Evolutionary conservation across 2,888 invertebrate species (phyloP).

Genomic region (Sceliomorpha sp.): DNA sequence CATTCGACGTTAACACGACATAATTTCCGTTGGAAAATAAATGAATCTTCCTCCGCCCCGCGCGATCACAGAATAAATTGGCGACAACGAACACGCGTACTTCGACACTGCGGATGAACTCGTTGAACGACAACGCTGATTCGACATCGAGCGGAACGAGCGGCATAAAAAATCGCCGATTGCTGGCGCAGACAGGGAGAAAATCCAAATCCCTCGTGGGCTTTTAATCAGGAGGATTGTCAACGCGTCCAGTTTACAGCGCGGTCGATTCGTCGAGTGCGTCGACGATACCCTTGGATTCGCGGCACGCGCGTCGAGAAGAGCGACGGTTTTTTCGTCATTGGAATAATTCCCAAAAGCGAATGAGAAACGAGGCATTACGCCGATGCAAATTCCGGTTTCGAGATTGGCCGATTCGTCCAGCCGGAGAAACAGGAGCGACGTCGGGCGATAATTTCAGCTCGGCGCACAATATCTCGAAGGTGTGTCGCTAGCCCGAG

Average conservation of each 20-base stretch:
- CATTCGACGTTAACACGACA: constrained; percentile 45
- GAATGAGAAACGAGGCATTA: no score
- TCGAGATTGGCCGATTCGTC: constrained; percentile 27
- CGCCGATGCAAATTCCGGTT: constrained; percentile 22
- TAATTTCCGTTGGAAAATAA: constrained; percentile 48
- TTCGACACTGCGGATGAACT: constrained; percentile 36
- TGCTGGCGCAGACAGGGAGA: constrained; percentile 19
- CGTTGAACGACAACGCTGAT: constrained; percentile 36
- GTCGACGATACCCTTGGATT: no score
- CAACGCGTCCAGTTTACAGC: neutral
- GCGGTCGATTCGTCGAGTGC: no score
- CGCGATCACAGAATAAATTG: constrained; percentile 48
- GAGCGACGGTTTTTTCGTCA: no score
- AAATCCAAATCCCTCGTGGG: constrained; percentile 13
- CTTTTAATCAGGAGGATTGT: constrained; percentile 7
- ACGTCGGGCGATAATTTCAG: constrained; percentile 27
- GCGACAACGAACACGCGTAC: constrained; percentile 30
- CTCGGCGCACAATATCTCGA: constrained; percentile 28
- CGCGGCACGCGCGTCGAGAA: no score
- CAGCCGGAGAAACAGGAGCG: constrained; percentile 13
- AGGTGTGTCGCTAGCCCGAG: constrained; percentile 30
- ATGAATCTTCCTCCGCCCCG: constrained; percentile 40
- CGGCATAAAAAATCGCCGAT: constrained; percentile 42
- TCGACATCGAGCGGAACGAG: constrained; percentile 42
- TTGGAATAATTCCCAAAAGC: no score